These are phyloP conservation scores for Anthonomus grandis DNA, from an alignment of 1,140 invertebrate genomes.

Conservation along the genomic window DNA sequence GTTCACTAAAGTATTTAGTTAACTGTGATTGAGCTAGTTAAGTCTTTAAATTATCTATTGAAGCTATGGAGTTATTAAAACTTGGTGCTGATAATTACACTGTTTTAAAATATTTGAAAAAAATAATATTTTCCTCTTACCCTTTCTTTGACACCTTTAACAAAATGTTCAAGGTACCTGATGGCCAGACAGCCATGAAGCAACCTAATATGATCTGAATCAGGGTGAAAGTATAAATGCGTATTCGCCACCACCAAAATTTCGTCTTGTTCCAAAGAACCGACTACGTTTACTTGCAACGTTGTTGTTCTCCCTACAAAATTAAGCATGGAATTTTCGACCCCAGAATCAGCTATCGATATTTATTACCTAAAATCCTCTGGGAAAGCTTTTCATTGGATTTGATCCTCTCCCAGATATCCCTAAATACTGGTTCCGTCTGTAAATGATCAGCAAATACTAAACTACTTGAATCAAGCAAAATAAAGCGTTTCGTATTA, in stretches of 20 bases:
- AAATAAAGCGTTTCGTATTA: constrained; percentile 59
- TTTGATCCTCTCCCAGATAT: constrained; percentile 62
- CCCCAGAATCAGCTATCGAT: too few relatives aligned
- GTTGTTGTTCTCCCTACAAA: constrained; percentile 65
- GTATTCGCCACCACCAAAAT: constrained; percentile 79
- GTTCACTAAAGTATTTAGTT: too few relatives aligned
- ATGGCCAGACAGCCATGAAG: constrained; percentile 69
- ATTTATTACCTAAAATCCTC: constrained; percentile 59
- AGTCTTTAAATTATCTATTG: too few relatives aligned
- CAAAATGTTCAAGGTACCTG: constrained; percentile 57
- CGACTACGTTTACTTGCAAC: constrained; percentile 60
- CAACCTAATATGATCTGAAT: constrained; percentile 84
- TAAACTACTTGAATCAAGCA: constrained; percentile 37
- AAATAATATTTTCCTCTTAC: too few relatives aligned
- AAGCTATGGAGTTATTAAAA: too few relatives aligned
- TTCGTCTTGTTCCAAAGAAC: constrained; percentile 59
- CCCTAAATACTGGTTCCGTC: constrained; percentile 54
- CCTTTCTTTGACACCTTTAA: constrained; percentile 50
- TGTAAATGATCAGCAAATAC: constrained; percentile 55
- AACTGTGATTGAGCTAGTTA: too few relatives aligned
- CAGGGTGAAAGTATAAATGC: constrained; percentile 90
- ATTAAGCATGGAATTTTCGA: too few relatives aligned
- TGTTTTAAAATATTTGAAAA: too few relatives aligned
- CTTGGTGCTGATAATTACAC: too few relatives aligned
- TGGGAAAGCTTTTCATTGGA: constrained; percentile 59